phyloP scores from a whole-genome alignment of 2,113 vertebrate genomes.

The Hydropotes inermis region DNA sequence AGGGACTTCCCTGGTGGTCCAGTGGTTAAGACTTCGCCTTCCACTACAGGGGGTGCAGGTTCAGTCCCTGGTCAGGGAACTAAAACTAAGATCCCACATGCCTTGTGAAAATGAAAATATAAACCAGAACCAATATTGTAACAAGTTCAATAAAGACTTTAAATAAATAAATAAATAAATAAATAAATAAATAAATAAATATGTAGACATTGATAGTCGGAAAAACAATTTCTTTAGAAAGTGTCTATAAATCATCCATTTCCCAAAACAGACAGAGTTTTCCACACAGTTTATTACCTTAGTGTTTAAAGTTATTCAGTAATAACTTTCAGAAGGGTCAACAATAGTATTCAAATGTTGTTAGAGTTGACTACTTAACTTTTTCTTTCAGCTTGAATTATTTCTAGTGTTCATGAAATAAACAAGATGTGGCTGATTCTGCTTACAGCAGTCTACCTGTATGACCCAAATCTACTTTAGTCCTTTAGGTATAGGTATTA shows the following conservation, averaged over 20 bases:
- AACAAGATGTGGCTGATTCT: not conserved
- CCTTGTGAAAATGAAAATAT: too few relatives aligned
- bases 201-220: not conserved
- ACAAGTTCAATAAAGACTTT: too few relatives aligned
- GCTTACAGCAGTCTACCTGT: not conserved
- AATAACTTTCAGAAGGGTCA: not conserved
- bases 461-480: not conserved
- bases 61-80: too few relatives aligned
- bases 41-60: too few relatives aligned
- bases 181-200: too few relatives aligned
- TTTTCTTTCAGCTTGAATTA: not conserved
- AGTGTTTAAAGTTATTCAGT: not conserved
- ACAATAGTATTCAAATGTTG: not conserved
- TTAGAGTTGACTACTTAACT: not conserved
- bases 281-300: not conserved
- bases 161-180: too few relatives aligned
- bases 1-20: too few relatives aligned
- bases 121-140: too few relatives aligned
- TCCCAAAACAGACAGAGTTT: not conserved
- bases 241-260: not conserved
- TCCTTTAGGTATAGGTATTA: not conserved
- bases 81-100: too few relatives aligned
- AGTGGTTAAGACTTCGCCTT: too few relatives aligned
- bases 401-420: not conserved
- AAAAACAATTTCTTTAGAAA: conserved; percentile 36